Conservation (phyloP, 2,797 vertebrate species). For the Urophycis tenuis region DNA sequence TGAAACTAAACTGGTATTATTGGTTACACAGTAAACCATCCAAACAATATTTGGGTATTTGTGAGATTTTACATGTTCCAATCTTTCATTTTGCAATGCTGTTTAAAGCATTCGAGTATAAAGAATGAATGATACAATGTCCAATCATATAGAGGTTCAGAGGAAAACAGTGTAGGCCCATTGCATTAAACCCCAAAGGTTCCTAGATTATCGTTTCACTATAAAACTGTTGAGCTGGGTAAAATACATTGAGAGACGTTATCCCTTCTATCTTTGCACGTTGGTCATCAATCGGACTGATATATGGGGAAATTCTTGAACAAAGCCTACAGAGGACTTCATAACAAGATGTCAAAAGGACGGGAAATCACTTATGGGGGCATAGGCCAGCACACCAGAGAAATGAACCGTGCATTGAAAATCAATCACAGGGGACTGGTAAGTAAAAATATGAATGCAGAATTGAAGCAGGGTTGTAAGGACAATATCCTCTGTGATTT, state of each 20-base stretch:
- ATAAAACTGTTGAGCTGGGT: neutral
- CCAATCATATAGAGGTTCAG: neutral
- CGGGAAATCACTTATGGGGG: neutral
- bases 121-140: neutral
- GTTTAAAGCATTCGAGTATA: neutral
- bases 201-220: slow-evolving; percentile 34
- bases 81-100: neutral
- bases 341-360: slow-evolving; percentile 10
- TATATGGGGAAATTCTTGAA: slow-evolving; percentile 14
- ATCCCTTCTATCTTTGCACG: slow-evolving; percentile 20
- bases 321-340: slow-evolving; percentile 13
- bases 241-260: slow-evolving; percentile 1
- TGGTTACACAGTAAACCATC: neutral
- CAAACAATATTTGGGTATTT: neutral
- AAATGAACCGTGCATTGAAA: slow-evolving; percentile 15
- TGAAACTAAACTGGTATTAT: neutral
- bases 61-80: neutral
- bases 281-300: slow-evolving; percentile 14
- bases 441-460: slow-evolving; percentile 20
- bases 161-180: neutral
- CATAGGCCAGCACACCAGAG: neutral
- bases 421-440: slow-evolving; percentile 25
- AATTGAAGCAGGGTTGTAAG: slow-evolving; percentile 28
- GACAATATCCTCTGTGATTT: slow-evolving; percentile 23
- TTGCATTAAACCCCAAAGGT: neutral